Conservation (phyloP, 2,888 invertebrate genomes). For the Synergus laeviventris region DNA sequence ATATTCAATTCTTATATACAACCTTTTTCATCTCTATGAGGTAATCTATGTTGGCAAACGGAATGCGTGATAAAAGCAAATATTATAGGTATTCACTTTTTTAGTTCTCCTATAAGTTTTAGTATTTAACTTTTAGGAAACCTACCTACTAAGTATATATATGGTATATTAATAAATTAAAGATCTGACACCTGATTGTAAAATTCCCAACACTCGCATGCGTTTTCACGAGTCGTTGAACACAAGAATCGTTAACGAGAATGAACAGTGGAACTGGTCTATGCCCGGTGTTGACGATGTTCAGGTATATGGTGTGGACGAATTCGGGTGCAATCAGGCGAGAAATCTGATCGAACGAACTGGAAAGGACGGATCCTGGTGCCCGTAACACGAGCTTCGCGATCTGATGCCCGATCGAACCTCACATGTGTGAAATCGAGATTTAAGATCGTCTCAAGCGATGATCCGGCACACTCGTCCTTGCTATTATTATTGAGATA, state of each 20-base stretch:
- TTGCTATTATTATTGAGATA: conserved; percentile 42
- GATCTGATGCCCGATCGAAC: conserved; percentile 53
- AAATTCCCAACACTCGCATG: conserved; percentile 17
- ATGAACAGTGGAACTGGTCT: conserved; percentile 38
- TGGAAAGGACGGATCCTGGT: conserved; percentile 68
- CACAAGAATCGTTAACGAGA: conserved; percentile 28
- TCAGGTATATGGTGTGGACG: conserved; percentile 35
- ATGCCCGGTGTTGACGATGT: conserved; percentile 18
- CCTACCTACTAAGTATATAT: too few relatives aligned
- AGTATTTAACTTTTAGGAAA: too few relatives aligned
- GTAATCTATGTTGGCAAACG: too few relatives aligned
- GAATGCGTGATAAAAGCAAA: too few relatives aligned
- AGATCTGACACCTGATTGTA: conserved; percentile 18
- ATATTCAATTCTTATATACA: too few relatives aligned
- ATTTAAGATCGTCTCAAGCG: conserved; percentile 57
- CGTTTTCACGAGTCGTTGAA: conserved; percentile 34
- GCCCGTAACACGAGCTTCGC: conserved; percentile 67
- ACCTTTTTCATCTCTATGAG: too few relatives aligned
- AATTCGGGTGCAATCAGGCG: conserved; percentile 64
- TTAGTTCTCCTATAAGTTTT: too few relatives aligned
- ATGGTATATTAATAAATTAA: conserved; percentile 8
- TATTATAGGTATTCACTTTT: too few relatives aligned
- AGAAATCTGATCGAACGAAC: conserved; percentile 71
- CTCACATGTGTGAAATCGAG: conserved; percentile 67
- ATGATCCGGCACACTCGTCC: conserved; percentile 53